Percentiles rank a stretch among this genome's conserved stretches.
These are phyloP conservation scores for Cyanoliseus patagonus DNA, from an alignment of 2,113 vertebrate genomes.

Conservation along the genomic window DNA sequence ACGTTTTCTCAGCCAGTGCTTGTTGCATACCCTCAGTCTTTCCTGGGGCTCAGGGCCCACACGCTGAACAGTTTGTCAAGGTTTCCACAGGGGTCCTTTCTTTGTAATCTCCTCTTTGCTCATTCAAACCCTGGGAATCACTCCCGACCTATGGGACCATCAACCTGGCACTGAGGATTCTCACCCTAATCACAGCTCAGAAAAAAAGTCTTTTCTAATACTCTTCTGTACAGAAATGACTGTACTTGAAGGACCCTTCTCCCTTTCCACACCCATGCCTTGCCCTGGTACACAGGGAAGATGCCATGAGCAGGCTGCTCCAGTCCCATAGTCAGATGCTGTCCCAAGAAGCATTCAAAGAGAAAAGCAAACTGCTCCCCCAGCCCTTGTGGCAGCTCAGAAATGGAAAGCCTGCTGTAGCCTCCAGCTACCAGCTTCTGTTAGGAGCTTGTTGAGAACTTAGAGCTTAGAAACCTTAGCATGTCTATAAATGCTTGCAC, in stretches of 20 bases:
- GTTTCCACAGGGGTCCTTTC: background rate
- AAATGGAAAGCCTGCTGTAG: background rate
- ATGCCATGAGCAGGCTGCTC: background rate
- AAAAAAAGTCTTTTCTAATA: conserved; percentile 7
- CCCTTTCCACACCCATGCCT: background rate
- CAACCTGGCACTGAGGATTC: background rate
- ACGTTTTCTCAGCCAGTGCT: background rate
- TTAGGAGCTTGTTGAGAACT: background rate
- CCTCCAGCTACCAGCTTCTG: background rate
- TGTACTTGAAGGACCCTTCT: background rate
- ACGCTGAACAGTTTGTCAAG: background rate
- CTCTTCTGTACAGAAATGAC: background rate
- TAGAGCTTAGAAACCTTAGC: background rate
- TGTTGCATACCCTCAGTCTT: background rate
- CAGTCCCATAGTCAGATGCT: background rate
- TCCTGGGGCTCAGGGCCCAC: background rate
- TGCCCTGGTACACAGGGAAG: background rate
- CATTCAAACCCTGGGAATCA: background rate
- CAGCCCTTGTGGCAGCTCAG: background rate
- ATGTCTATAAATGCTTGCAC: background rate
- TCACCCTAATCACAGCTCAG: conserved; percentile 9
- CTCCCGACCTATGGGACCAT: background rate
- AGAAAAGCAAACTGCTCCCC: background rate
- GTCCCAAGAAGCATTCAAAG: background rate
- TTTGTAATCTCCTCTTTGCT: background rate